A percentile compares a stretch with the other conserved stretches of the same genome.
Conservation (phyloP, 2,113 vertebrate species). For the Onychorhynchus coronatus region DNA sequence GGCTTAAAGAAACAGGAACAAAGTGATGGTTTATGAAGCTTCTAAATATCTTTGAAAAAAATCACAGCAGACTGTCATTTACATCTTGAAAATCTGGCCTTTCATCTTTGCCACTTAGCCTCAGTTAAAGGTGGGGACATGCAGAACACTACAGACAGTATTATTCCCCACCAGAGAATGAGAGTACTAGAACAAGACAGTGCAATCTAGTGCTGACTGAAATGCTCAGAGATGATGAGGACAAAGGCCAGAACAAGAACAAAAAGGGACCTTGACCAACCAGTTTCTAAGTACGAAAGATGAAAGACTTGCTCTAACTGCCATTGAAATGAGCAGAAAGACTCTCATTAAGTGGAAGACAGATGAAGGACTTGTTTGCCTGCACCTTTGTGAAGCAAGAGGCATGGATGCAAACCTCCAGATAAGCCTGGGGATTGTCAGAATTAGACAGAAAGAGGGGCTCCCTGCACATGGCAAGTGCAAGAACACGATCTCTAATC, state of each 20-base stretch:
- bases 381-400: neutral
- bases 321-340: neutral
- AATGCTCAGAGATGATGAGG: neutral
- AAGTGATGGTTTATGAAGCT: neutral
- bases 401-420: neutral
- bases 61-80: neutral
- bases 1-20: neutral
- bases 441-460: neutral
- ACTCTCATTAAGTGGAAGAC: neutral
- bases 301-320: neutral
- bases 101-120: slow-evolving; percentile 2
- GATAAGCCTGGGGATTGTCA: neutral
- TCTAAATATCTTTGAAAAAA: neutral
- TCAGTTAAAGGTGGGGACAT: neutral
- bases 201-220: neutral
- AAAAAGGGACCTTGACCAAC: neutral
- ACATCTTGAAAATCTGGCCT: neutral
- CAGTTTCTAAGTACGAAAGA: neutral
- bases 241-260: neutral
- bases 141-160: neutral
- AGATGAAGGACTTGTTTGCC: neutral
- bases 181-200: neutral
- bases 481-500: neutral
- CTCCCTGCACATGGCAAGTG: neutral
- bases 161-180: neutral